Evolutionary conservation across 2,113 vertebrate genomes (phyloP).

Genomic region (Calonectris borealis): DNA sequence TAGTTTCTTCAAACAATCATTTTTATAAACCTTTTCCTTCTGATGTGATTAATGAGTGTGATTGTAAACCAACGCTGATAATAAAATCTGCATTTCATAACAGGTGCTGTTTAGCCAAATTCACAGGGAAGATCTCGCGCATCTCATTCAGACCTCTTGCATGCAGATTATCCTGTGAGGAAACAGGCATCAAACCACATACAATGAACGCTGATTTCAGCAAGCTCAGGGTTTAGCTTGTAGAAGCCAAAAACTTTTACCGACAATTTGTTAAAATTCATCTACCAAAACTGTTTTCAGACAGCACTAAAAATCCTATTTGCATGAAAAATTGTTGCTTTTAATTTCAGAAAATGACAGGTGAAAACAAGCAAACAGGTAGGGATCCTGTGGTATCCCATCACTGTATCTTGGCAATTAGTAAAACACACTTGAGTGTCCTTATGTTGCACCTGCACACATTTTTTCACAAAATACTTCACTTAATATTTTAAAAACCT

Average conservation of each 20-base stretch:
- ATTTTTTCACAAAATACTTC: neutral
- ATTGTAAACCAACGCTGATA: neutral
- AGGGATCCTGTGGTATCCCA: neutral
- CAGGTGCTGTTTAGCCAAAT: neutral
- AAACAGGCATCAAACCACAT: neutral
- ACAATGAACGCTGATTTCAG: neutral
- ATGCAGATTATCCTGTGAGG: neutral
- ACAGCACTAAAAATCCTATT: neutral
- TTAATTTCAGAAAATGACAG: neutral
- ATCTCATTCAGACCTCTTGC: neutral
- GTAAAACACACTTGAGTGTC: neutral
- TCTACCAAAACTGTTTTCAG: neutral
- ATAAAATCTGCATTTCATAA: neutral
- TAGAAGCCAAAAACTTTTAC: neutral
- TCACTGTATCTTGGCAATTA: neutral
- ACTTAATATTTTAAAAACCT: neutral
- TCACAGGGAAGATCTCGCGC: neutral
- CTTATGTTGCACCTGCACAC: neutral
- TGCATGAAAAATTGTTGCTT: neutral
- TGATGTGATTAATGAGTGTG: neutral
- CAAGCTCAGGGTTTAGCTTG: neutral
- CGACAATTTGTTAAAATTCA: neutral
- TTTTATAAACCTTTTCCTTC: neutral
- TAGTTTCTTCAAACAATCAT: neutral
- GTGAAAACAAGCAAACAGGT: neutral